Evolutionary conservation across 2,113 vertebrate species (phyloP).

Genomic region (Nesoenas mayeri): DNA sequence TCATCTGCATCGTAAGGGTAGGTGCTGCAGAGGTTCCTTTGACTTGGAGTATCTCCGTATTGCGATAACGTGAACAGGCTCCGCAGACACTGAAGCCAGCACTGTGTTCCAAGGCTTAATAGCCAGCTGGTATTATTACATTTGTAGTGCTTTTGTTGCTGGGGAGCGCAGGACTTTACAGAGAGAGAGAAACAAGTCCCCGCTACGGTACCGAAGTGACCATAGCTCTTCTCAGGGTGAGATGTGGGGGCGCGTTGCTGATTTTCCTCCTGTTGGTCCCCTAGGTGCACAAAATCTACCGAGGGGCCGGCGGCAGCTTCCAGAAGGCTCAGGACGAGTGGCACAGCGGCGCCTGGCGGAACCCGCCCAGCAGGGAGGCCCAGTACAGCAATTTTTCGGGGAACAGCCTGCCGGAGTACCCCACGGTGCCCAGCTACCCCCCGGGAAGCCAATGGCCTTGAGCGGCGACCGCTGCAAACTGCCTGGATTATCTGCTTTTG

Average conservation of each 20-base stretch:
- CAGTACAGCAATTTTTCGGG: slow-evolving; percentile 87
- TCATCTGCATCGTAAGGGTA: slow-evolving; percentile 84
- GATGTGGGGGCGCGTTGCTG: background rate
- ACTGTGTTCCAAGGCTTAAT: background rate
- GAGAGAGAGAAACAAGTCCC: background rate
- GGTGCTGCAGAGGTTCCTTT: slow-evolving; percentile 15
- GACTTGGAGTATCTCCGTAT: background rate
- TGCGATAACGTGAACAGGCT: background rate
- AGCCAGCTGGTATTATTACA: background rate
- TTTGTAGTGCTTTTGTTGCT: background rate
- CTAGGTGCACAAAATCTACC: slow-evolving; percentile 92
- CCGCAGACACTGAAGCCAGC: background rate
- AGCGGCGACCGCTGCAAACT: slow-evolving; percentile 7
- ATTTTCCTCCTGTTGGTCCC: background rate
- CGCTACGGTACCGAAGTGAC: rapidly evolving
- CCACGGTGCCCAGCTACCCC: slow-evolving; percentile 90
- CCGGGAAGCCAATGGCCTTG: slow-evolving; percentile 75
- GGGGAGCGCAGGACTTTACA: background rate
- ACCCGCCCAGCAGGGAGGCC: slow-evolving; percentile 81
- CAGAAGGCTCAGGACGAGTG: slow-evolving; percentile 92
- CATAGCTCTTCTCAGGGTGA: background rate
- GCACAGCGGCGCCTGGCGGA: slow-evolving; percentile 85
- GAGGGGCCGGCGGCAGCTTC: slow-evolving; percentile 87
- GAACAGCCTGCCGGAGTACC: slow-evolving; percentile 92
- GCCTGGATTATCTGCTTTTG: slow-evolving; percentile 40